phyloP scores from a whole-genome alignment of 2,888 invertebrate species.

The Spilarctia lutea region DNA sequence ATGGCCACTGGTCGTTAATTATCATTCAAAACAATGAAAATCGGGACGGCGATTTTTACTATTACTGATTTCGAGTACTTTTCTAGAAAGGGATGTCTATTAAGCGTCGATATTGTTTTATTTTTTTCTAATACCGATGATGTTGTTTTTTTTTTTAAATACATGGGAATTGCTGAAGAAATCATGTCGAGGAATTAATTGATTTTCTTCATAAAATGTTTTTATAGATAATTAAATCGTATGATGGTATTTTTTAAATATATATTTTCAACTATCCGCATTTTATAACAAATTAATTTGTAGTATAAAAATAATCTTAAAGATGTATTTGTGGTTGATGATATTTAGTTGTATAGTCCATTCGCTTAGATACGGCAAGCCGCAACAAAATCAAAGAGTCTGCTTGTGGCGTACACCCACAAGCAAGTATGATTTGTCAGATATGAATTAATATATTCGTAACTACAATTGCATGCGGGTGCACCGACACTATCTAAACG shows the following conservation, averaged over 20 bases:
- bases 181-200: neutral
- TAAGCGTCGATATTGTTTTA: neutral
- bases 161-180: neutral
- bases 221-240: neutral
- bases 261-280: neutral
- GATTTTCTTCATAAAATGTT: neutral
- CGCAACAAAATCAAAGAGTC: too few species aligned
- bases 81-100: neutral
- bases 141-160: neutral
- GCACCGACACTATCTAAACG: too few species aligned
- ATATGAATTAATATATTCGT: too few species aligned
- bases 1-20: too few species aligned
- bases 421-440: too few species aligned
- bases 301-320: neutral
- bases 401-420: too few species aligned
- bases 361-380: too few species aligned
- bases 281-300: neutral
- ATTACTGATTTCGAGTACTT: neutral
- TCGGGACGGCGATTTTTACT: too few species aligned
- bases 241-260: neutral
- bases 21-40: too few species aligned
- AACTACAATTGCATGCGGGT: too few species aligned
- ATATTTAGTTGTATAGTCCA: neutral
- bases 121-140: too few species aligned
- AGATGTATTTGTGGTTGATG: neutral